Evolutionary conservation across 2,113 vertebrate species (phyloP).

Genomic region (Propithecus coquereli): DNA sequence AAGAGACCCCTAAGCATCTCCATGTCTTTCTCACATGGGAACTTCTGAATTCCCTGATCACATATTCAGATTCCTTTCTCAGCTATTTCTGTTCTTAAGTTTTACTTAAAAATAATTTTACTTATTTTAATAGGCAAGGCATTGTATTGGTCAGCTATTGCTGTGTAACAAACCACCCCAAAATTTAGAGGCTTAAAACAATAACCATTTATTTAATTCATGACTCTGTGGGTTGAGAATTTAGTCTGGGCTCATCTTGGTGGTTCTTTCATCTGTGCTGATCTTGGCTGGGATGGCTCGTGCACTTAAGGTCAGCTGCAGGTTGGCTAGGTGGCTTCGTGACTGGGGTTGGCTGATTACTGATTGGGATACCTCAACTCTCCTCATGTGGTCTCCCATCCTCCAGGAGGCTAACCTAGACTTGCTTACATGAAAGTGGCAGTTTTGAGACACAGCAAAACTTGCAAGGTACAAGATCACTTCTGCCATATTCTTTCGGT

Average conservation of each 20-base stretch:
- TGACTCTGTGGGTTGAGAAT: not conserved
- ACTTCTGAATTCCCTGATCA: not conserved
- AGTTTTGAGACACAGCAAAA: not conserved
- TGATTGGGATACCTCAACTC: not conserved
- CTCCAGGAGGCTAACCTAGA: not conserved
- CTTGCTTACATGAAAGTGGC: not conserved
- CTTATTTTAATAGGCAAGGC: not conserved
- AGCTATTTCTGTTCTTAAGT: not conserved
- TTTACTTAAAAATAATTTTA: not conserved
- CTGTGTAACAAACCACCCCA: not conserved
- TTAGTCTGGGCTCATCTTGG: not conserved
- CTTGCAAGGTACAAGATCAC: not conserved
- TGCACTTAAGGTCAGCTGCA: not conserved
- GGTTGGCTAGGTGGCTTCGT: not conserved
- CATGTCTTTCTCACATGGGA: not conserved
- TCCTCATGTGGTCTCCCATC: not conserved
- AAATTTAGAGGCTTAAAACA: not conserved
- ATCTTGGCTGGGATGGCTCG: not conserved
- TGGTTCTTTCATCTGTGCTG: not conserved
- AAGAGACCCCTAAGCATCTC: not conserved
- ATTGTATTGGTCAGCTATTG: not conserved
- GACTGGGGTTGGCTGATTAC: not conserved
- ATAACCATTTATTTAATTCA: not conserved
- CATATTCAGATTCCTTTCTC: not conserved
- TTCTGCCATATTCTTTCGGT: not conserved